phyloP scores from a whole-genome alignment of 2,888 invertebrate species.

The Chymomyza procnemis region DNA sequence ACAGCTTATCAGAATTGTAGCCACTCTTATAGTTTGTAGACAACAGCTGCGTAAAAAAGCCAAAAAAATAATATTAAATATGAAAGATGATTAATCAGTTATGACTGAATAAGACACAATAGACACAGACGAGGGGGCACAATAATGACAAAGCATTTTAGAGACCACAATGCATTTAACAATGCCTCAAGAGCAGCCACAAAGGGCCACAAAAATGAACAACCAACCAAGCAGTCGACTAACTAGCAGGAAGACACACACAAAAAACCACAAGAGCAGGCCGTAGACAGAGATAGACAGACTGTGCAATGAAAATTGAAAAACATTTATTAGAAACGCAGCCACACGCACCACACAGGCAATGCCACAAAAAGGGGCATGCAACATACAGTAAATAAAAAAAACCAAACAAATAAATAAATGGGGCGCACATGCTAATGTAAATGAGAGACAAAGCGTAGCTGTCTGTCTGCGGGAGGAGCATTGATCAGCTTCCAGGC shows the following conservation, averaged over 20 bases:
- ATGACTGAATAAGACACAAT: conserved; percentile 64
- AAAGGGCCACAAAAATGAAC: conserved; percentile 14
- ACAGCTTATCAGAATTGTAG: neutral
- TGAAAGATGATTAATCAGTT: conserved; percentile 70
- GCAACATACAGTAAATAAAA: no score
- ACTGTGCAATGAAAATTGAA: conserved; percentile 56
- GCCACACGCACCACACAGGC: neutral
- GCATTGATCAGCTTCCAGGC: no score
- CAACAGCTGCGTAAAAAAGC: conserved; percentile 44
- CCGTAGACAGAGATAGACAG: neutral
- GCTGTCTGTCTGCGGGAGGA: no score
- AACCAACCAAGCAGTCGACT: conserved; percentile 9
- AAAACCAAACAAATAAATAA: neutral
- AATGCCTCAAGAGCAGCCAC: conserved; percentile 13
- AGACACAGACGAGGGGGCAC: conserved; percentile 52
- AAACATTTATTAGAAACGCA: conserved; percentile 62
- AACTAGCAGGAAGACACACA: conserved; percentile 18
- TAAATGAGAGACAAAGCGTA: conserved; percentile 12
- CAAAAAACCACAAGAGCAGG: conserved; percentile 32
- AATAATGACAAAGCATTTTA: conserved; percentile 60
- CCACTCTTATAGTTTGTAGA: neutral
- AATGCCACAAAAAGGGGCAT: conserved; percentile 19
- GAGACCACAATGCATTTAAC: conserved; percentile 1
- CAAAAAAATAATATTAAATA: conserved; percentile 10
- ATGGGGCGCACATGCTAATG: conserved; percentile 47